Evolutionary conservation across 2,888 invertebrate genomes (phyloP).

Genomic region (Drosophila sordidula): DNA sequence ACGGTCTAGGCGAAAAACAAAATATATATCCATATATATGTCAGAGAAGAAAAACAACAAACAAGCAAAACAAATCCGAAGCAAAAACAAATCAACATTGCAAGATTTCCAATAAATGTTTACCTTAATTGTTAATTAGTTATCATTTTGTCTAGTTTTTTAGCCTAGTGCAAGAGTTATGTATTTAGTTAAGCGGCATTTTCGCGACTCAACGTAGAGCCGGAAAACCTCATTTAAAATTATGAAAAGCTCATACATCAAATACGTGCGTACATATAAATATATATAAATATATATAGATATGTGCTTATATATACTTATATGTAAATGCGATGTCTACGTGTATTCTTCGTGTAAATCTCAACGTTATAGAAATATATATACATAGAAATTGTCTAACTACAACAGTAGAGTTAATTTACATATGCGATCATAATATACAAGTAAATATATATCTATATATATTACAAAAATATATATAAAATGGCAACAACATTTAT

Average conservation of each 20-base stretch:
- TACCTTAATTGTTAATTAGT: slow-evolving; percentile 80
- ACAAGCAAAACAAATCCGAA: slow-evolving; percentile 32
- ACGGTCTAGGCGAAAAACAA: slow-evolving; percentile 70
- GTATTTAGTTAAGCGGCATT: slow-evolving; percentile 78
- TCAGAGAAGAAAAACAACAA: background rate
- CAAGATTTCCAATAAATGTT: slow-evolving; percentile 79
- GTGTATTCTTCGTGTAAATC: slow-evolving; percentile 60
- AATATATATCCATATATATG: too few relatives aligned
- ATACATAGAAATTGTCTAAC: slow-evolving; percentile 30
- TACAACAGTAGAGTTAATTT: slow-evolving; percentile 39
- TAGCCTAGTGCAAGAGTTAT: slow-evolving; percentile 79
- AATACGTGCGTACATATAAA: slow-evolving; percentile 32
- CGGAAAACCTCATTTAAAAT: slow-evolving; percentile 61
- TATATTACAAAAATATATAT: slow-evolving; percentile 40
- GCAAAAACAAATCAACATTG: slow-evolving; percentile 43
- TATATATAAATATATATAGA: slow-evolving; percentile 32
- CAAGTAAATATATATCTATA: slow-evolving; percentile 26
- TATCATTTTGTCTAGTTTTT: slow-evolving; percentile 79
- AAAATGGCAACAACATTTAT: slow-evolving; percentile 32
- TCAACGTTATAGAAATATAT: slow-evolving; percentile 57
- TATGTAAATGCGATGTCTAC: slow-evolving; percentile 13
- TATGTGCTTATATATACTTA: slow-evolving; percentile 25
- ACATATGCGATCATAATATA: slow-evolving; percentile 47
- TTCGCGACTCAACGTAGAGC: slow-evolving; percentile 40
- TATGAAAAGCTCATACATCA: slow-evolving; percentile 54